Conservation (phyloP, 2,797 vertebrate species). For the Sternarchorhynchus goeldii region DNA sequence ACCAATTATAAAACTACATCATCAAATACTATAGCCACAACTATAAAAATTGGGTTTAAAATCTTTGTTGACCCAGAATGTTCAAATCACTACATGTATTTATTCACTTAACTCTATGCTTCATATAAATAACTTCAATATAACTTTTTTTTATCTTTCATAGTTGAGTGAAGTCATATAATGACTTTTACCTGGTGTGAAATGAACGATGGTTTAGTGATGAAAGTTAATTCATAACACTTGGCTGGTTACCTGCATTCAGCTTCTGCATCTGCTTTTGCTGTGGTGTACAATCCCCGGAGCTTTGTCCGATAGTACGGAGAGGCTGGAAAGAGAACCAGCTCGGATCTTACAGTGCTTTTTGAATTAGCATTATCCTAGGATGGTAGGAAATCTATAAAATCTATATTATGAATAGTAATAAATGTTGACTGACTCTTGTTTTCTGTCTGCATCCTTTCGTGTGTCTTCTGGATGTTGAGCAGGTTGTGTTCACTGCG, state of each 20-base stretch:
- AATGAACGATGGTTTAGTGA: background rate
- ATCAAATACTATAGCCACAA: too few relatives aligned
- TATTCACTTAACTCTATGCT: too few relatives aligned
- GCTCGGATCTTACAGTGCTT: background rate
- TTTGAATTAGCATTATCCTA: background rate
- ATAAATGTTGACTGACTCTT: conserved; percentile 78
- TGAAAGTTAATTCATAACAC: background rate
- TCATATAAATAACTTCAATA: too few relatives aligned
- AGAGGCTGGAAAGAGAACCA: conserved; percentile 73
- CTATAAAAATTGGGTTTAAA: too few relatives aligned
- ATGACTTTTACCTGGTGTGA: background rate
- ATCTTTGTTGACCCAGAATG: too few relatives aligned
- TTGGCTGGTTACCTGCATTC: conserved; percentile 81
- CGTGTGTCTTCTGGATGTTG: conserved; percentile 94
- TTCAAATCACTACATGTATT: too few relatives aligned
- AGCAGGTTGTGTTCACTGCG: conserved; percentile 92
- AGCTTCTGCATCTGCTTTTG: conserved; percentile 89
- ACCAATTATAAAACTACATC: too few relatives aligned
- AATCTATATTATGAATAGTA: background rate
- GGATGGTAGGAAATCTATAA: background rate
- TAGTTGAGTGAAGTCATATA: background rate
- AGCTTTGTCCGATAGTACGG: conserved; percentile 93
- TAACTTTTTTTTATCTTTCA: background rate
- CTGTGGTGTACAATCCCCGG: conserved; percentile 88
- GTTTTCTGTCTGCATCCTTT: conserved; percentile 94